phyloP scores from a whole-genome alignment of 2,797 vertebrate species.

The Remorina albescens region DNA sequence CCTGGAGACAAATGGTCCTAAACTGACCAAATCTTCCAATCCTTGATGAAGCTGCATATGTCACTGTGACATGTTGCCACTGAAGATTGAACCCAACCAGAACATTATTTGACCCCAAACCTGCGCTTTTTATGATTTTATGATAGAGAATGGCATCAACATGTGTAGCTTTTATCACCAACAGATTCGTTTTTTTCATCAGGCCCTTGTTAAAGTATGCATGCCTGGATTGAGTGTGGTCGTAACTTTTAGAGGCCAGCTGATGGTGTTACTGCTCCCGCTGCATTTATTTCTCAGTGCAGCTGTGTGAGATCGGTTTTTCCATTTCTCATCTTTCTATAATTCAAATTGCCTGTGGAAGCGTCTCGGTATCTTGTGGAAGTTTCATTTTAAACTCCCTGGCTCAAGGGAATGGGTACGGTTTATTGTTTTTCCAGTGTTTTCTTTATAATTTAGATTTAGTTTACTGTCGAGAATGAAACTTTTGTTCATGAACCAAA shows the following conservation, averaged over 20 bases:
- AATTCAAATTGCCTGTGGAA: slow-evolving; percentile 59
- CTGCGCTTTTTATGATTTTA: neutral
- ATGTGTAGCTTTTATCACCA: slow-evolving; percentile 22
- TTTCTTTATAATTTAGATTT: slow-evolving; percentile 6
- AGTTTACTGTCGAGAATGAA: neutral
- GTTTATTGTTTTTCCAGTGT: slow-evolving; percentile 13
- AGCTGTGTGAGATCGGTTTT: slow-evolving; percentile 66
- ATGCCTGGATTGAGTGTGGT: slow-evolving; percentile 48
- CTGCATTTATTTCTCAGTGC: slow-evolving; percentile 65
- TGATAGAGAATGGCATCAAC: slow-evolving; percentile 17
- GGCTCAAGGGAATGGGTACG: slow-evolving; percentile 28
- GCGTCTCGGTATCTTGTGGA: slow-evolving; percentile 30
- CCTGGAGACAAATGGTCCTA: neutral
- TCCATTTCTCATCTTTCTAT: slow-evolving; percentile 65
- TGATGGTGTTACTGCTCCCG: slow-evolving; percentile 62
- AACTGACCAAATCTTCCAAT: neutral
- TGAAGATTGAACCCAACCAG: neutral
- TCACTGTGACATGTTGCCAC: neutral
- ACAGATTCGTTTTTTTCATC: slow-evolving; percentile 51
- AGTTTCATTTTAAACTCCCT: slow-evolving; percentile 51
- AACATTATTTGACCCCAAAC: slow-evolving; percentile 10
- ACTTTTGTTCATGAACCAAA: slow-evolving; percentile 7
- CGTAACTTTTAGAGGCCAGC: slow-evolving; percentile 61
- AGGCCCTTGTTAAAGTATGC: slow-evolving; percentile 59
- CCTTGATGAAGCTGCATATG: neutral